Percentiles rank a stretch among this genome's conserved stretches.
Evolutionary conservation across 1,140 invertebrate species (phyloP).

Genomic region (Aethina tumida): DNA sequence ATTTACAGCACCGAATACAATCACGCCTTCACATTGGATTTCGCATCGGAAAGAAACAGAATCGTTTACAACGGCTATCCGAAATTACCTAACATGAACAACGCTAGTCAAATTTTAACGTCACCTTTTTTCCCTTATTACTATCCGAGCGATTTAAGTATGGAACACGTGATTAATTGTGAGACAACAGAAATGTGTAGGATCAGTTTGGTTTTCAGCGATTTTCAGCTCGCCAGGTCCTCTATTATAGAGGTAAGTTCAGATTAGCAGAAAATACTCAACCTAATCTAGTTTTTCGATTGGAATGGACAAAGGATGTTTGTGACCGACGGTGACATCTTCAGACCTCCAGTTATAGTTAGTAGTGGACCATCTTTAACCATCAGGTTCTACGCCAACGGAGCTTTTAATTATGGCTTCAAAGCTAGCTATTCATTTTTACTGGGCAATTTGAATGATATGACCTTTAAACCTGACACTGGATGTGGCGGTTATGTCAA

Average conservation of each 20-base stretch:
- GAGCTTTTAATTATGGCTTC: slow-evolving; percentile 56
- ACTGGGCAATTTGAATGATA: slow-evolving; percentile 42
- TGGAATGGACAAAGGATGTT: slow-evolving; percentile 56
- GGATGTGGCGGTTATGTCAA: slow-evolving; percentile 66
- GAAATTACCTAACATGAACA: slow-evolving; percentile 30
- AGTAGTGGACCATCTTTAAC: slow-evolving; percentile 53
- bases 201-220: slow-evolving; percentile 56
- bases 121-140: slow-evolving; percentile 61
- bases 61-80: slow-evolving; percentile 45
- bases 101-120: slow-evolving; percentile 38
- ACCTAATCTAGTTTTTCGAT: slow-evolving; percentile 51
- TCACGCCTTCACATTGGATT: slow-evolving; percentile 57
- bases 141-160: slow-evolving; percentile 57
- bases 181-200: slow-evolving; percentile 41
- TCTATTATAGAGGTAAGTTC: slow-evolving; percentile 57
- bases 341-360: slow-evolving; percentile 58
- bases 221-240: slow-evolving; percentile 55
- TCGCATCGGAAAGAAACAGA: slow-evolving; percentile 54
- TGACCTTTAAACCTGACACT: slow-evolving; percentile 46
- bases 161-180: slow-evolving; percentile 56
- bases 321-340: slow-evolving; percentile 54
- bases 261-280: no score
- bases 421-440: slow-evolving; percentile 58
- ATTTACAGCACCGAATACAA: slow-evolving; percentile 50
- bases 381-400: slow-evolving; percentile 62